Base-by-base conservation (phyloP, 2,888 invertebrate species). In the Ferrisia virgata region DNA sequence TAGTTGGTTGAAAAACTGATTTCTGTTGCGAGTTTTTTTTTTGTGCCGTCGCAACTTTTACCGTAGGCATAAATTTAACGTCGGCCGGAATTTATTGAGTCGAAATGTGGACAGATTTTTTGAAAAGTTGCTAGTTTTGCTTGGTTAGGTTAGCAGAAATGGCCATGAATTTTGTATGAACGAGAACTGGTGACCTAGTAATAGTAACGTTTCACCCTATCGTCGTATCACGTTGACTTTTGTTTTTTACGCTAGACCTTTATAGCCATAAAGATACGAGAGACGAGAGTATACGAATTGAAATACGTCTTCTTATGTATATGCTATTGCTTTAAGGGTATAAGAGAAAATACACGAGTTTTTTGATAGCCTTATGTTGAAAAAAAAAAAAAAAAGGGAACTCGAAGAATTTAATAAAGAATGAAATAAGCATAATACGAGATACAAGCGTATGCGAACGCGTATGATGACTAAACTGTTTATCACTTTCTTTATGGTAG, bases 81-180 rank as follows among this genome's bases (percentile, higher is more conserved):
- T 33, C 33, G 31, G 25, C 33, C n/a, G 18, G 25, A 72, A 72
- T 72, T 72, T 72, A 72, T 33, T 18, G 72, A 72, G 36, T 8
- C 33, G 22, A 72, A 72, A 72, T 33, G 33, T 33, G 33, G 33
- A 72, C 33, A 72, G 72, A 72, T 72, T 72, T 72, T 72, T 72
- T 72, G 72, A 72, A 53, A 33, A 72, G 72, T 33, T 72, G 11
- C 11, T 64, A 64, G 9, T 64, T 64, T 64, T 64, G 22, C 28
- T 28, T 11, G 31, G 64, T 64, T 64, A 64, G 64, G 28, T 72
- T 33, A 33, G n/a, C 6, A n/a, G 72, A 72, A 33, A 33, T 33
- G 33, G 31, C 33, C 72, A 72, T 31, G 33, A 72, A 33, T 72
- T 72, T 72, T 72, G 31, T 72, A 33, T 72, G 33, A 72, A 33